Evolutionary conservation across 2,888 invertebrate species (phyloP).

Genomic region (Ferrisia virgata): DNA sequence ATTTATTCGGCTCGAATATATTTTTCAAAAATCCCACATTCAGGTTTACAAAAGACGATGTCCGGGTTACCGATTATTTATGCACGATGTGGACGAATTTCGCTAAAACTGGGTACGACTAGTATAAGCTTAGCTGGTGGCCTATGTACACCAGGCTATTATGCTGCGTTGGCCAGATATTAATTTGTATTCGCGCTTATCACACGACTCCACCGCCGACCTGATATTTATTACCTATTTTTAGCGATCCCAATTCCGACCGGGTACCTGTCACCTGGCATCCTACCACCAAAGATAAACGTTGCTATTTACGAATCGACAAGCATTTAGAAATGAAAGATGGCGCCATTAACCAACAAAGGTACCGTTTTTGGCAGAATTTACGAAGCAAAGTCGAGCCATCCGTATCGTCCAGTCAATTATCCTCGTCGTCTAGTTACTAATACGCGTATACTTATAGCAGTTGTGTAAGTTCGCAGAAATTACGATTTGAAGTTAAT

Average conservation of each 20-base stretch:
- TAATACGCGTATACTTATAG: too few relatives aligned
- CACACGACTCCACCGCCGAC: background rate
- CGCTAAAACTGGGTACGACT: constrained; percentile 65
- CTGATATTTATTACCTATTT: background rate
- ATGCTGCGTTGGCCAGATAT: background rate
- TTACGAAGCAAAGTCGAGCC: background rate
- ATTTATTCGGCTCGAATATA: constrained; percentile 27
- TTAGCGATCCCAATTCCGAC: constrained; percentile 20
- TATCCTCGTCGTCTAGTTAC: too few relatives aligned
- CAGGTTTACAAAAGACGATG: constrained; percentile 51
- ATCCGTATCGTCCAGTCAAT: too few relatives aligned
- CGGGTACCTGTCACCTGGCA: background rate
- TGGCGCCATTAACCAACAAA: background rate
- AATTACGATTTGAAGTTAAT: too few relatives aligned
- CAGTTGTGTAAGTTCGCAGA: too few relatives aligned
- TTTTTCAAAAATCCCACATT: constrained; percentile 5
- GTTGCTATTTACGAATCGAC: constrained; percentile 25
- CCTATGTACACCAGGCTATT: background rate
- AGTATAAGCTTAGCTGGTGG: too few relatives aligned
- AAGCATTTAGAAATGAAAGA: background rate
- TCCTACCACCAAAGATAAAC: background rate
- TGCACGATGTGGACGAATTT: constrained; percentile 73
- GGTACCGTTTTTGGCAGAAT: background rate
- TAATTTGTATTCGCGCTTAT: background rate
- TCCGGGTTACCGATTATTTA: constrained; percentile 61